These are phyloP conservation scores for Macroglossus sobrinus DNA, from an alignment of 2,113 vertebrate genomes.

Conservation along the genomic window DNA sequence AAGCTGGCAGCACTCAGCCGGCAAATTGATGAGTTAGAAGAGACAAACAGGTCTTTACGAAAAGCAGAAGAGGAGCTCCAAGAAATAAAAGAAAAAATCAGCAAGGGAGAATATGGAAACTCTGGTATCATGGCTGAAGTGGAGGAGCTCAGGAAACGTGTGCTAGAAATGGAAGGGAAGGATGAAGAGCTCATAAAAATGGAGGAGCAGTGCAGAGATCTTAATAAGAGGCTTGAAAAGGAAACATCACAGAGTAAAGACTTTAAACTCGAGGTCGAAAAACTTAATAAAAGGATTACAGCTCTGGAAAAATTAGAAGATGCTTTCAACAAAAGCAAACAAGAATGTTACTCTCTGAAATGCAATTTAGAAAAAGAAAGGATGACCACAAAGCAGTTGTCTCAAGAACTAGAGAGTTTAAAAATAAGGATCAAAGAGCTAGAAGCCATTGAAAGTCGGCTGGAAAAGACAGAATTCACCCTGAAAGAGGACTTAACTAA, in stretches of 20 bases:
- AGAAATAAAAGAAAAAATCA: constrained; percentile 94
- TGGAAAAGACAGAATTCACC: constrained; percentile 92
- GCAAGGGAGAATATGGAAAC: constrained; percentile 91
- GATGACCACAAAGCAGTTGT: constrained; percentile 90
- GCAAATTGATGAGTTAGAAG: constrained; percentile 95
- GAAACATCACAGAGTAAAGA: constrained; percentile 90
- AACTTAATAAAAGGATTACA: constrained; percentile 93
- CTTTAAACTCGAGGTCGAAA: constrained; percentile 93
- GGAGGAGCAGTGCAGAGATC: constrained; percentile 96
- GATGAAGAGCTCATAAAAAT: constrained; percentile 96
- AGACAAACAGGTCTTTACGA: constrained; percentile 93
- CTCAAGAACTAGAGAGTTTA: constrained; percentile 91
- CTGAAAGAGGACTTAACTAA: constrained; percentile 97
- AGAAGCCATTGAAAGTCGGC: constrained; percentile 88
- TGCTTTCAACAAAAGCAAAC: constrained; percentile 94
- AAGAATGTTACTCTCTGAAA: constrained; percentile 93
- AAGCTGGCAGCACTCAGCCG: constrained; percentile 92
- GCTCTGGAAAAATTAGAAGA: constrained; percentile 97
- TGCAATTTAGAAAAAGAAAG: constrained; percentile 94
- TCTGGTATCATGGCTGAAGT: constrained; percentile 91
- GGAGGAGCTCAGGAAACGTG: constrained; percentile 92
- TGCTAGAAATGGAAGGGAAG: constrained; percentile 98
- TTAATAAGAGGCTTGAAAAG: constrained; percentile 94
- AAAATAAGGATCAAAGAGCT: constrained; percentile 92
- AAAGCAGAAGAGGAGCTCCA: constrained; percentile 96